Conservation (phyloP, 2,888 invertebrate genomes). For the Synanthedon tipuliformis region DNA sequence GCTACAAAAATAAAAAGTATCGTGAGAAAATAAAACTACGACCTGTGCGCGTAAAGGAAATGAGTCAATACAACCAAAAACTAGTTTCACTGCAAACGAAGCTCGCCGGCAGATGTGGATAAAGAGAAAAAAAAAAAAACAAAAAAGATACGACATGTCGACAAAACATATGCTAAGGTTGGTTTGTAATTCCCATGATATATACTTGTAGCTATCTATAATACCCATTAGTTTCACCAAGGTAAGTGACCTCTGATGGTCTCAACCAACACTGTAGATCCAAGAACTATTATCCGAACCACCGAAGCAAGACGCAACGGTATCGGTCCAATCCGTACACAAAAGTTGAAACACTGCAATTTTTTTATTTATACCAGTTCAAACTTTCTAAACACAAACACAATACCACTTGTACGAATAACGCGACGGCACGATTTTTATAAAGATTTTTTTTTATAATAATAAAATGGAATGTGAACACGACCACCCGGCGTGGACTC, state of each 20-base stretch:
- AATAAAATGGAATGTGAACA: not conserved
- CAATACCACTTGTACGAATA: constrained; percentile 8
- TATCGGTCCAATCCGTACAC: constrained; percentile 35
- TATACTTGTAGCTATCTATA: not conserved
- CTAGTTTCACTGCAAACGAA: not conserved
- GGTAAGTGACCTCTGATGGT: constrained; percentile 64
- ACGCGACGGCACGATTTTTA: constrained; percentile 10
- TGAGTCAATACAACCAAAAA: constrained; percentile 15
- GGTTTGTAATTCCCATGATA: not conserved
- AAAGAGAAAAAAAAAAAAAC: not conserved
- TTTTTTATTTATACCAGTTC: constrained; percentile 21
- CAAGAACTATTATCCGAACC: constrained; percentile 60
- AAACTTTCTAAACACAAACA: constrained; percentile 23
- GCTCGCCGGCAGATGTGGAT: not conserved
- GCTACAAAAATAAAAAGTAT: not conserved
- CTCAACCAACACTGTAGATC: constrained; percentile 64
- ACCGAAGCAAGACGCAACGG: constrained; percentile 61
- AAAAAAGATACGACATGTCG: not conserved
- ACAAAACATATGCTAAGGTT: not conserved
- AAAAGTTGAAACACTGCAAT: constrained; percentile 11
- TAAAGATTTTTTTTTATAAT: not conserved
- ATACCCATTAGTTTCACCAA: constrained; percentile 20
- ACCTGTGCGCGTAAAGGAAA: constrained; percentile 8
- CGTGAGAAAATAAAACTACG: not conserved
- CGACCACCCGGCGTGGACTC: constrained; percentile 2